Base-by-base conservation (phyloP, 2,113 vertebrate species). In the Aspiorhynchus laticeps region DNA sequence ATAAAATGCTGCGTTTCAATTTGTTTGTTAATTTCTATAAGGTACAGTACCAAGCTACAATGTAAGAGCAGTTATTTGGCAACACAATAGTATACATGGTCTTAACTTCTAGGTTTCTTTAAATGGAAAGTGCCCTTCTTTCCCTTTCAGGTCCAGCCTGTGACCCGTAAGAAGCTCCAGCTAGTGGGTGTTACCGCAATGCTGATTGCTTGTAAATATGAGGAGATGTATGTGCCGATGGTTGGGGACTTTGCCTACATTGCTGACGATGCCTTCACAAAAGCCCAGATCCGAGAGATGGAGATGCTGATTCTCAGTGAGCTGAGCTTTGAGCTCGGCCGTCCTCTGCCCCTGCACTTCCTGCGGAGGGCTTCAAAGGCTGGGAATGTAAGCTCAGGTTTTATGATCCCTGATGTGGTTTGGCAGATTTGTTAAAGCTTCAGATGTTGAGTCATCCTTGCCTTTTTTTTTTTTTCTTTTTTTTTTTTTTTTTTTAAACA, bases 161-260 rank as follows among this genome's bases (percentile, higher is more conserved):
- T 98, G 14, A 93, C 95, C 65, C 94, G 96, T 2, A 96, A 95
- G 85, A 98, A 95, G 86, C 96, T 99, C 88, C 98, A 99, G 86
- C 91, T 99, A 19, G 98, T 96, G 0, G 98, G 98, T 0, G 96
- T 99, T 15, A 97, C 97, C 0, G 95, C 98, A 0, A 92, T 99
- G 94, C 92, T 99, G 80, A 12, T 99, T 85, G 98, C 98, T 51
- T 97, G 97, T 74, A 99, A 99, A 80, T 99, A 98, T 0, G 98
- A 99, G 91, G 98, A 99, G 92, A 97, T 97, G 91, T 93, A 95
- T 21, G 92, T 93, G 17, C 97, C 97, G 0, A 95, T 96, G 85
- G 89, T 98, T 1, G 95, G 94, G 15, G 97, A 98, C 93, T 98
- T 99, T 5, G 96, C 97, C 88, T 99, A 98, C 89, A 97, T 99